These are phyloP conservation scores for Lamproptera curius DNA, from an alignment of 2,888 invertebrate genomes.

Conservation along the genomic window DNA sequence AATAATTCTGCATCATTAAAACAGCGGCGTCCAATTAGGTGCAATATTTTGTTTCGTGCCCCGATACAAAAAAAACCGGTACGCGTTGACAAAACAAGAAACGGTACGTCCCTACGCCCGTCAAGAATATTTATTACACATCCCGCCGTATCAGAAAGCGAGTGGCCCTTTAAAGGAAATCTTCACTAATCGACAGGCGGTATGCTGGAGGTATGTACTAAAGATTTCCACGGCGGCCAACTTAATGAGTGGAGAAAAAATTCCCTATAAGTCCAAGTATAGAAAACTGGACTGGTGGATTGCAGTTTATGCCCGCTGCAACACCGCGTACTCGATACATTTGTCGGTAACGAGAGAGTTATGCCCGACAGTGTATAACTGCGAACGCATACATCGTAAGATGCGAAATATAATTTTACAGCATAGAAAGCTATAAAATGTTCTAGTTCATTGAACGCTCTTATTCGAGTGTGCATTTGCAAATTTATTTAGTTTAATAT, in stretches of 20 bases:
- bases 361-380: too few relatives aligned
- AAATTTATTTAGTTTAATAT: too few relatives aligned
- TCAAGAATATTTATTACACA: conserved; percentile 17
- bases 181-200: conserved; percentile 31
- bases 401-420: too few relatives aligned
- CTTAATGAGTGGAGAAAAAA: conserved; percentile 43
- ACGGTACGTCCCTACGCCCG: background rate
- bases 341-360: too few relatives aligned
- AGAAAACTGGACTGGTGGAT: conserved; percentile 12
- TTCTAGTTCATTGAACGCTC: too few relatives aligned
- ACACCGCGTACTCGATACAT: too few relatives aligned
- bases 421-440: too few relatives aligned
- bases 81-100: conserved; percentile 5
- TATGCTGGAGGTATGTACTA: conserved; percentile 44
- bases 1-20: conserved; percentile 5
- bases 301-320: conserved; percentile 6
- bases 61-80: background rate
- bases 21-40: background rate
- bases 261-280: conserved; percentile 29
- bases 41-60: background rate
- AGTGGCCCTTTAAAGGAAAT: conserved; percentile 14
- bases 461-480: too few relatives aligned
- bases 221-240: conserved; percentile 39
- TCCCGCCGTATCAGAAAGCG: conserved; percentile 4
- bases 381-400: too few relatives aligned